Evolutionary conservation across 2,888 invertebrate genomes (phyloP).

Genomic region (Emesis furor): DNA sequence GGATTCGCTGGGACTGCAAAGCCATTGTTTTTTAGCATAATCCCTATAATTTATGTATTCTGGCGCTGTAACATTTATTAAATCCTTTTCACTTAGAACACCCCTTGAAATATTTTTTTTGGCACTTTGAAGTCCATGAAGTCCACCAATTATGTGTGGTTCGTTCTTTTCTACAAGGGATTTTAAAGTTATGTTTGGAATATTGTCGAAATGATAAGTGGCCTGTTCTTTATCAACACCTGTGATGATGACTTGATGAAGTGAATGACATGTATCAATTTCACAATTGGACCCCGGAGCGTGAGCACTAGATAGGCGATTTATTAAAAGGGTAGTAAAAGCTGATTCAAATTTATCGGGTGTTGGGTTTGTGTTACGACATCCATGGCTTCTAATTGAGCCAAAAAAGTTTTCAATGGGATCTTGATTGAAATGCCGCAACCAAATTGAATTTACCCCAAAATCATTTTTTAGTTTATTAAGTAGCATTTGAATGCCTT

Average conservation of each 20-base stretch:
- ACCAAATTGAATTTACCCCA: slow-evolving; percentile 66
- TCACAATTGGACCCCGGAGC: slow-evolving; percentile 67
- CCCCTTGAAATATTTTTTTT: slow-evolving; percentile 58
- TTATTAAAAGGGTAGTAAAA: slow-evolving; percentile 54
- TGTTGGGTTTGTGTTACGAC: slow-evolving; percentile 59
- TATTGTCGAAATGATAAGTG: slow-evolving; percentile 17
- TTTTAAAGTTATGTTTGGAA: slow-evolving; percentile 30
- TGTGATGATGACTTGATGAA: slow-evolving; percentile 34
- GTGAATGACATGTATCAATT: slow-evolving; percentile 33
- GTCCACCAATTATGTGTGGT: slow-evolving; percentile 42
- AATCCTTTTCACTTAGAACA: slow-evolving; percentile 47
- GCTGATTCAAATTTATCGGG: slow-evolving; percentile 53
- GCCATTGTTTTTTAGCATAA: slow-evolving; percentile 35
- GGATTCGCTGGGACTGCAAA: slow-evolving; percentile 40
- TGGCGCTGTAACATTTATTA: slow-evolving; percentile 20
- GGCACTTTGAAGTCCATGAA: slow-evolving; percentile 46
- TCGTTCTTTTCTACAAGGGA: slow-evolving; percentile 43
- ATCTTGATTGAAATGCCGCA: slow-evolving; percentile 74
- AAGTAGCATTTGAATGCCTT: slow-evolving; percentile 35
- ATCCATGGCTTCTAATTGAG: slow-evolving; percentile 66
- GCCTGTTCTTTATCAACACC: slow-evolving; percentile 12
- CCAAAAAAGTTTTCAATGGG: slow-evolving; percentile 74
- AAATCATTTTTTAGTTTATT: slow-evolving; percentile 42
- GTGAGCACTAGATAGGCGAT: slow-evolving; percentile 66
- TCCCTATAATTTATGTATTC: slow-evolving; percentile 46